Evolutionary conservation across 2,888 invertebrate genomes (phyloP).

Genomic region (Penaeus monodon): DNA sequence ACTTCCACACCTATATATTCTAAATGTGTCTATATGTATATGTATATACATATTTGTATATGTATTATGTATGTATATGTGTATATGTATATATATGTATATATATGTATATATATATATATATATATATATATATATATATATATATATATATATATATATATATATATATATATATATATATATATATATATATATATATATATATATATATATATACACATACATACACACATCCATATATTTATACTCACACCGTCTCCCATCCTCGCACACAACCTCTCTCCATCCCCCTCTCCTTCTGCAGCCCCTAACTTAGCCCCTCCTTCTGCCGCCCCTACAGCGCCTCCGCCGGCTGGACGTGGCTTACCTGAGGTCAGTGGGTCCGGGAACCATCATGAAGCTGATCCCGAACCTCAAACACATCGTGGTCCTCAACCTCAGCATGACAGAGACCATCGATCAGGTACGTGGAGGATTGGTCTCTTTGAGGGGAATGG

Average conservation of each 20-base stretch:
- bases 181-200: background rate
- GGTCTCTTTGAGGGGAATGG: background rate
- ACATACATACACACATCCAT: background rate
- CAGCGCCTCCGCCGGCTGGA: slow-evolving; percentile 68
- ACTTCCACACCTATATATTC: too few relatives aligned
- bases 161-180: too few relatives aligned
- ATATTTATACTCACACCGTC: background rate
- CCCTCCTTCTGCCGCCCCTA: slow-evolving; percentile 23
- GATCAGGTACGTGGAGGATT: slow-evolving; percentile 67
- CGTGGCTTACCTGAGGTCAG: slow-evolving; percentile 68
- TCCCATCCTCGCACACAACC: background rate
- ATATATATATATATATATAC: slow-evolving; percentile 26
- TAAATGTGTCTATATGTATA: too few relatives aligned
- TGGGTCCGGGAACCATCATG: slow-evolving; percentile 67
- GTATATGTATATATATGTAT: background rate
- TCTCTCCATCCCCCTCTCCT: background rate
- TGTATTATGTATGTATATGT: too few relatives aligned
- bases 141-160: background rate
- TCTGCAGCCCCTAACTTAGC: background rate
- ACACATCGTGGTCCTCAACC: slow-evolving; percentile 66
- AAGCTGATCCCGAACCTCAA: slow-evolving; percentile 43
- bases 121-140: background rate
- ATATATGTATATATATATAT: background rate
- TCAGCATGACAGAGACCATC: slow-evolving; percentile 68
- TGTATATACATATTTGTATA: too few relatives aligned